These are phyloP conservation scores for Aporrectodea caliginosa DNA, from an alignment of 1,140 invertebrate species.

Conservation along the genomic window DNA sequence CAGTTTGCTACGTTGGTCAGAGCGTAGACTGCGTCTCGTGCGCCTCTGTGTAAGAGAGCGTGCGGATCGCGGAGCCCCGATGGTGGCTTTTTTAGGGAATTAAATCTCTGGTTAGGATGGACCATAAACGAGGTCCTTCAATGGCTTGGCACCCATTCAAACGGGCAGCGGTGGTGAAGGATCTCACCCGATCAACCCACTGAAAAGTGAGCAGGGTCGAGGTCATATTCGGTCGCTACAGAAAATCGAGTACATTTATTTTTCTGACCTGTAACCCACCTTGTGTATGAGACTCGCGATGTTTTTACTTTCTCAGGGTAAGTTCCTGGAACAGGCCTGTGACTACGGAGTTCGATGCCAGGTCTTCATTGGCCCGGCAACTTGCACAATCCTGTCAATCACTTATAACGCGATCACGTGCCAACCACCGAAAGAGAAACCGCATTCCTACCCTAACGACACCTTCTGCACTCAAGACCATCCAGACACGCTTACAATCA, in stretches of 20 bases:
- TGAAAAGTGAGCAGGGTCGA: not conserved
- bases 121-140: too few relatives aligned
- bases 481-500: not conserved
- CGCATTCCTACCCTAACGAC: not conserved
- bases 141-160: not conserved
- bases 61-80: too few relatives aligned
- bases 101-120: too few relatives aligned
- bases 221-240: not conserved
- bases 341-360: not conserved
- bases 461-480: not conserved
- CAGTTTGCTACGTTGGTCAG: not conserved
- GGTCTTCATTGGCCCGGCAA: not conserved
- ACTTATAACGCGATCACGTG: not conserved
- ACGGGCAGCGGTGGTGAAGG: not conserved
- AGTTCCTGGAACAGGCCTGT: not conserved
- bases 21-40: not conserved
- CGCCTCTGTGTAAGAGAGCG: too few relatives aligned
- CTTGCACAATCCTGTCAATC: not conserved
- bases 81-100: too few relatives aligned
- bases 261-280: too few relatives aligned
- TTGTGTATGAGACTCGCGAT: not conserved
- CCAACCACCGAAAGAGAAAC: not conserved
- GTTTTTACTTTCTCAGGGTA: not conserved
- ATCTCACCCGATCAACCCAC: not conserved
- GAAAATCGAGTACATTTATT: not conserved